phyloP scores from a whole-genome alignment of 2,113 vertebrate genomes.

The Cinclus mexicanus region DNA sequence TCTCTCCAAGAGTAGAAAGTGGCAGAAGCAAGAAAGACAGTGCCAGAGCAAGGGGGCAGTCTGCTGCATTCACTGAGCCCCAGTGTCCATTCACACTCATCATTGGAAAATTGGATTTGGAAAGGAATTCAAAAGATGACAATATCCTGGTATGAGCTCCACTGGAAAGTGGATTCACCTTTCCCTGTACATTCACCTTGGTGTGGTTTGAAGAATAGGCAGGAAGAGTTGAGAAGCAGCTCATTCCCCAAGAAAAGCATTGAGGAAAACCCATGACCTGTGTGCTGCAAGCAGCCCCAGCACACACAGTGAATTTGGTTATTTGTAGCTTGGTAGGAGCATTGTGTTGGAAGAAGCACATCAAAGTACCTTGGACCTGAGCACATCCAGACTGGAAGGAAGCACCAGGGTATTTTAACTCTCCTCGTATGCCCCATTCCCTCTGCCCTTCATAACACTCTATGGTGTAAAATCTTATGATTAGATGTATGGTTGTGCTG shows the following conservation, averaged over 20 bases:
- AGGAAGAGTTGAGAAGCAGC: neutral
- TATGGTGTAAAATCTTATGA: neutral
- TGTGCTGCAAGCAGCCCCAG: neutral
- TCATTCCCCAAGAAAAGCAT: neutral
- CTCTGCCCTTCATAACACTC: neutral
- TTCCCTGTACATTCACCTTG: neutral
- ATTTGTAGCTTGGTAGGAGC: neutral
- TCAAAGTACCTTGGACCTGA: neutral
- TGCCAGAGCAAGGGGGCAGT: neutral
- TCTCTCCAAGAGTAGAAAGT: neutral
- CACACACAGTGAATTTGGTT: neutral
- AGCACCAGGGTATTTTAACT: neutral
- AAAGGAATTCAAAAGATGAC: neutral
- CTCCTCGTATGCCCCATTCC: neutral
- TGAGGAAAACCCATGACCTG: neutral
- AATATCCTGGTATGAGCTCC: neutral
- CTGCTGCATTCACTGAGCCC: neutral
- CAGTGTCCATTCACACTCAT: neutral
- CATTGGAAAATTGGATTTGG: neutral
- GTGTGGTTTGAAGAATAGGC: neutral
- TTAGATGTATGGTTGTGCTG: neutral
- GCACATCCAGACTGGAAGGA: neutral
- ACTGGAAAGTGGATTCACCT: neutral
- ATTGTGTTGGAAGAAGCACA: neutral
- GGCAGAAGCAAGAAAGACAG: neutral